Percentiles rank a stretch among this genome's conserved stretches.
Evolutionary conservation across 2,797 vertebrate species (phyloP).

Genomic region (Morus bassanus): DNA sequence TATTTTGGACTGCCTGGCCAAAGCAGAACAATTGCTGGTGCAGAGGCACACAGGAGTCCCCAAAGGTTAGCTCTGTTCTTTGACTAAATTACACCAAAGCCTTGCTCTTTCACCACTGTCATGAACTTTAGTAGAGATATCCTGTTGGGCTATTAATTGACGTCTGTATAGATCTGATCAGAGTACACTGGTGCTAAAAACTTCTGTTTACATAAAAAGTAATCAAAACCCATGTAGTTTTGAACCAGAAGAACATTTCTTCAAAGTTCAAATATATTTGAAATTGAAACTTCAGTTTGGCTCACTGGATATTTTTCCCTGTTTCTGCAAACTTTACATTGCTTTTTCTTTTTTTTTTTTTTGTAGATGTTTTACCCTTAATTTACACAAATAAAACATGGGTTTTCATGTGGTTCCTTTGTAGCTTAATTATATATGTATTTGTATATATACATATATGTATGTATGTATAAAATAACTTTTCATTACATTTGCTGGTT

Average conservation of each 20-base stretch:
- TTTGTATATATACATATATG: not conserved
- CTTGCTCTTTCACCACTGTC: not conserved
- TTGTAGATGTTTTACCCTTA: not conserved
- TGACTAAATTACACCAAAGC: not conserved
- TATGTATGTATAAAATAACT: not conserved
- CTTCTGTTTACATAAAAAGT: not conserved
- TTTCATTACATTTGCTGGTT: not conserved
- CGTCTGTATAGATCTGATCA: not conserved
- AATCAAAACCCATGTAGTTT: not conserved
- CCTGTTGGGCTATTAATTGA: not conserved
- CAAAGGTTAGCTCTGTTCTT: slow-evolving; percentile 2
- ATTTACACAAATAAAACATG: not conserved
- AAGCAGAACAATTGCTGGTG: slow-evolving; percentile 61
- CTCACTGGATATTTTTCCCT: not conserved
- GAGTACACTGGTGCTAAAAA: not conserved
- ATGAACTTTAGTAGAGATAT: slow-evolving; percentile 18
- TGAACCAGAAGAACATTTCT: not conserved
- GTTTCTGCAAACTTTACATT: not conserved
- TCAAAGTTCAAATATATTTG: not conserved
- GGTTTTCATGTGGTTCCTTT: not conserved
- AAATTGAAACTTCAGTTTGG: not conserved
- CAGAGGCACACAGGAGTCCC: slow-evolving; percentile 17
- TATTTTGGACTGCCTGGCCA: slow-evolving; percentile 19
- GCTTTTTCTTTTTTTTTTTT: not conserved
- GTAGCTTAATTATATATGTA: not conserved